Evolutionary conservation across 1,140 invertebrate genomes (phyloP), one percentile per base, ranked within the genome.

Genomic region (Danaus melanippus): DNA sequence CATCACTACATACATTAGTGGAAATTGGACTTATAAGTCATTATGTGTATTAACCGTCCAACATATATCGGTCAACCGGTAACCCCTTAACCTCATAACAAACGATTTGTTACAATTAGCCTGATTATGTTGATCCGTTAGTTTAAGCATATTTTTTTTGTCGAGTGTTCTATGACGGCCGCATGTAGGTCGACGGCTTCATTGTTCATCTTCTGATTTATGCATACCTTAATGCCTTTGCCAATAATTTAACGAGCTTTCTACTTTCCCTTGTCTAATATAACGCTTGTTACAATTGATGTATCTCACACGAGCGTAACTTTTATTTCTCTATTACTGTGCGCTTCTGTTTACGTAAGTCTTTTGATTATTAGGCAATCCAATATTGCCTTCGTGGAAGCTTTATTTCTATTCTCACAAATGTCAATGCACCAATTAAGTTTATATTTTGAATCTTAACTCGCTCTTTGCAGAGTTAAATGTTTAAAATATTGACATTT

Each of bases 271-370:
- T 51, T 41, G 5, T n/a, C 50, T 12, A 41, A 50, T 49, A 12
- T 42, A 40, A 53, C 11, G 42, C 44, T 50, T 45, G 43, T 45
- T 50, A 50, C 50, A 50, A 50, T 42, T 45, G 65, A 46, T 44
- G 71, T 69, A 62, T 75, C 71, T 75, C 57, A 53, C 64, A 68
- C 64, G 65, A 55, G 21, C 21, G 21, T 32, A 32, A 32, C 21
- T 32, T 32, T 32, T 32, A 32, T 32, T 32, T 32, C 21, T 32
- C 0, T 32, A 32, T 32, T 32, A 32, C 2, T 32, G 6, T 32
- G 21, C 69, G 64, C 66, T 66, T 79, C 58, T 51, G 66, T 73
- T 85, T 82, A 72, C 76, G 77, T 69, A 82, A 83, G 67, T 62
- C 66, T 32, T 52, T 55, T 70, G 70, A 69, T 77, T 74, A 70